phyloP scores from a whole-genome alignment of 2,113 vertebrate genomes.

The Syrrhaptes paradoxus region DNA sequence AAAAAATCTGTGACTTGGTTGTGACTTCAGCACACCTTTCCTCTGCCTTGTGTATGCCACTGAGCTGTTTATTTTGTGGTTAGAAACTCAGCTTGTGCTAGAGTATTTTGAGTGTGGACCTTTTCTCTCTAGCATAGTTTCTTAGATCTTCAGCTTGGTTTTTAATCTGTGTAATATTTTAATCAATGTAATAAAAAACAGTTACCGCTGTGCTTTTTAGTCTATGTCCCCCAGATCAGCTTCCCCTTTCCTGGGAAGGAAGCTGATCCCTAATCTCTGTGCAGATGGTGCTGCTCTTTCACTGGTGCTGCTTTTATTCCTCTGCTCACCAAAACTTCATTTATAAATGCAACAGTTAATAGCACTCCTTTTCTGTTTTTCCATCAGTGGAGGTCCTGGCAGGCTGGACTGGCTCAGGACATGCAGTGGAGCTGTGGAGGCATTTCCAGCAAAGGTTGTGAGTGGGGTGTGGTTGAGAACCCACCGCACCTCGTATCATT shows the following conservation, averaged over 20 bases:
- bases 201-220: background rate
- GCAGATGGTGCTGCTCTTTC: background rate
- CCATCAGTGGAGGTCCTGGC: background rate
- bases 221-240: background rate
- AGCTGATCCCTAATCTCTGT: background rate
- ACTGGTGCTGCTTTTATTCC: background rate
- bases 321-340: background rate
- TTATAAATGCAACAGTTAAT: background rate
- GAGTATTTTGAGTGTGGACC: background rate
- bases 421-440: background rate
- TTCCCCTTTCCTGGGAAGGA: background rate
- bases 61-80: background rate
- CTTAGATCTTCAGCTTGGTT: background rate
- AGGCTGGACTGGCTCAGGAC: background rate
- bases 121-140: background rate
- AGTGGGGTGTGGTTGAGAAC: background rate
- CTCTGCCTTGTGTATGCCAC: rapidly evolving
- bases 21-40: background rate
- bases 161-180: background rate
- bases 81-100: background rate
- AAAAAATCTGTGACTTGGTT: background rate
- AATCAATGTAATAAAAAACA: background rate
- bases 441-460: background rate
- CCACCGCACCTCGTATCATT: rapidly evolving
- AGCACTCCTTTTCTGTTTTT: background rate